These are phyloP conservation scores for Podiceps cristatus DNA, from an alignment of 2,113 vertebrate genomes.

Conservation along the genomic window DNA sequence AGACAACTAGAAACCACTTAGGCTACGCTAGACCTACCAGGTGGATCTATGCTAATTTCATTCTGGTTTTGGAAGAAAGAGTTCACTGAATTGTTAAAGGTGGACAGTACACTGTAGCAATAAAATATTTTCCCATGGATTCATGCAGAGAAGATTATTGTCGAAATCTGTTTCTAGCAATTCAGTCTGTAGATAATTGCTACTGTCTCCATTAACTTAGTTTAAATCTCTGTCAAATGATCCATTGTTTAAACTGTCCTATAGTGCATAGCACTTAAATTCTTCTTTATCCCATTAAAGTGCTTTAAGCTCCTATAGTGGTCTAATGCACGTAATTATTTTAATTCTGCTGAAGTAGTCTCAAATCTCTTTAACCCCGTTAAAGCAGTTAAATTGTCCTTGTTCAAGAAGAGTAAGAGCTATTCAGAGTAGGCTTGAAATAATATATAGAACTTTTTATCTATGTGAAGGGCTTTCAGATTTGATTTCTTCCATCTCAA, in stretches of 20 bases:
- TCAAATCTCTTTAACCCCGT: conserved; percentile 34
- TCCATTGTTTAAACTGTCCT: background rate
- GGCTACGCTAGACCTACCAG: background rate
- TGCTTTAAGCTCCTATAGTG: conserved; percentile 8
- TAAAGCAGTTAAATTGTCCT: conserved; percentile 29
- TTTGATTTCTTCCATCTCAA: background rate
- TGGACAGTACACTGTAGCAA: background rate
- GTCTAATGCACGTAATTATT: conserved; percentile 50
- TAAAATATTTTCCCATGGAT: background rate
- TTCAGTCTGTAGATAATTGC: conserved; percentile 9
- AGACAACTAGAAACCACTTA: background rate
- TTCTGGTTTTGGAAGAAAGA: background rate
- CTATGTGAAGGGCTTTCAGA: background rate
- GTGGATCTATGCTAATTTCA: background rate
- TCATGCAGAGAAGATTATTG: background rate
- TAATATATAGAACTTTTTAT: background rate
- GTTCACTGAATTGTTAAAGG: background rate
- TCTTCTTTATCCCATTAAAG: conserved; percentile 43
- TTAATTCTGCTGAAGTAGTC: conserved; percentile 49
- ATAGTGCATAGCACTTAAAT: conserved; percentile 2
- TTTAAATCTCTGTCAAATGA: conserved; percentile 50
- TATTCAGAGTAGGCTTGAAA: background rate
- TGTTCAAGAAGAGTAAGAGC: background rate
- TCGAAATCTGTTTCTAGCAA: conserved; percentile 29
- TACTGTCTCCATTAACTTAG: conserved; percentile 26